phyloP scores from a whole-genome alignment of 2,888 invertebrate genomes.

The Girardia tigrina region DNA sequence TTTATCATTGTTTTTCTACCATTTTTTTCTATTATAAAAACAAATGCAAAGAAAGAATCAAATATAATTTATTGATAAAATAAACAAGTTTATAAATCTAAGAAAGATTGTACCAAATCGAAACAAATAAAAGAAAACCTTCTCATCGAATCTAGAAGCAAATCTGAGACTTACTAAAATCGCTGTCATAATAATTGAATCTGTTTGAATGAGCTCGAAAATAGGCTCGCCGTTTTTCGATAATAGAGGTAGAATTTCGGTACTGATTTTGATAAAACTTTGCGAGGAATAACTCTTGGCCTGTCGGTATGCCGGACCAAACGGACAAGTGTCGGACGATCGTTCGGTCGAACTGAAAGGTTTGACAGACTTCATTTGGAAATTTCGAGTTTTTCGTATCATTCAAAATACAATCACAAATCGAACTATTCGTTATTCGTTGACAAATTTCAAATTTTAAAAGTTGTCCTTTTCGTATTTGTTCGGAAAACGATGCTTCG shows the following conservation, averaged over 20 bases:
- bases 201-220: background rate
- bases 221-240: background rate
- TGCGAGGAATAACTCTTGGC: background rate
- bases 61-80: slow-evolving; percentile 11
- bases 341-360: background rate
- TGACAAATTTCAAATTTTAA: background rate
- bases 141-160: background rate
- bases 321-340: background rate
- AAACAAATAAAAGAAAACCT: background rate
- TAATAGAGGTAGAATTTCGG: background rate
- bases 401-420: background rate
- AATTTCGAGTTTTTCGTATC: too few species aligned
- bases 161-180: background rate
- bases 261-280: background rate
- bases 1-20: too few species aligned
- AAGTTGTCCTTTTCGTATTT: background rate
- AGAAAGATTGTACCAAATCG: slow-evolving; percentile 13
- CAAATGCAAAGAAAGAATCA: background rate
- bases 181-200: background rate
- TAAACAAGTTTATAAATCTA: background rate
- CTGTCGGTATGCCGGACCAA: background rate
- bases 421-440: background rate
- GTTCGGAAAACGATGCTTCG: background rate
- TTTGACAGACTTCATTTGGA: background rate
- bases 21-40: too few species aligned